Evolutionary conservation across 2,888 invertebrate species (phyloP), one percentile per base, ranked within the genome.

Genomic region (Amphipyra berbera): DNA sequence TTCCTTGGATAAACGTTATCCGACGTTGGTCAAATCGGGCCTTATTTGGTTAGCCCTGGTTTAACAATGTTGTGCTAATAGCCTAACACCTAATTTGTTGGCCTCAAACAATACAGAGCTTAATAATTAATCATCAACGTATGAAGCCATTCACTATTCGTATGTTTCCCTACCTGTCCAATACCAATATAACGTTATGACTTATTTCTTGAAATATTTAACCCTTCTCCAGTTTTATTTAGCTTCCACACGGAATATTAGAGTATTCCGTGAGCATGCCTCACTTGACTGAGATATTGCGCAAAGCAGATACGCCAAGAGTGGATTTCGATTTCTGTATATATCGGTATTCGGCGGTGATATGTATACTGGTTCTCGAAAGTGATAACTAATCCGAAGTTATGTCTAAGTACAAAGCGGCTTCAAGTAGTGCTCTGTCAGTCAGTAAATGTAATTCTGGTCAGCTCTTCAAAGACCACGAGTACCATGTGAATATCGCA

Each of bases 381-480:
- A 52, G 41, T 42, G 30, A 49, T 37, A 14, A 21, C 45, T 60
- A 50, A 68, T n/a, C 46, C 21, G 12, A 47, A 61, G 33, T 42
- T 41, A 47, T 46, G 14, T 35, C 46, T 15, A 2, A 6, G 37
- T 6, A 4, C 8, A 15, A n/a, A 13, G 12, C 33, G 14, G 14
- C n/a, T 47, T 15, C 45, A n/a, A 14, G 37, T 37, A 2, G 37
- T 37, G 10, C 37, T 37, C 12, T 4, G 12, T 37, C 37, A 37
- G 37, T 12, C 37, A 37, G 37, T 8, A 37, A 37, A 10, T 8
- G 37, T 10, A 2, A 35, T 9, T 9, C 35, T 30, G 27, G 27
- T 30, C 2, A 6, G 30, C 30, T 30, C 30, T 30, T 30, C 30
- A 30, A 30, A 30, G 6, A 2, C 2, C 30, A 30, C 30, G 6